Conservation (phyloP, 1,140 invertebrate species). For the Monochamus saltuarius region DNA sequence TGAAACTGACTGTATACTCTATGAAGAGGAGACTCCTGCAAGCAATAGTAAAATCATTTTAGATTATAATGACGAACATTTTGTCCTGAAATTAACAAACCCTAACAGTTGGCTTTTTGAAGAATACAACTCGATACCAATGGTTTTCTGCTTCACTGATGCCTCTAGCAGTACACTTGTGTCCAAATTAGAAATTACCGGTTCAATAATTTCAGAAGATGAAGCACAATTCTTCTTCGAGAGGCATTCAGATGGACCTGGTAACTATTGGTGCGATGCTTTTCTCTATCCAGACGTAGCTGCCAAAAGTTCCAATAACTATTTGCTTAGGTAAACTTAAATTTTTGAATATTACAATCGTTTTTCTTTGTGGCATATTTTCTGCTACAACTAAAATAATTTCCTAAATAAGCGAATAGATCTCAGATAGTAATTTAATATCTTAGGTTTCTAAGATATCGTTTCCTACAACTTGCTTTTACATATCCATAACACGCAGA, state of each 20-base stretch:
- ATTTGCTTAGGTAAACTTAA: slow-evolving; percentile 12
- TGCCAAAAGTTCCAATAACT: slow-evolving; percentile 4
- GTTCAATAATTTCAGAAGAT: not conserved
- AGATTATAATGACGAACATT: not conserved
- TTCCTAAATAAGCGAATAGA: too few species aligned
- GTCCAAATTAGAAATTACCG: slow-evolving; percentile 4
- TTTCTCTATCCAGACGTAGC: slow-evolving; percentile 28
- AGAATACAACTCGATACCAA: slow-evolving; percentile 6
- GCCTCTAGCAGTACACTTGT: slow-evolving; percentile 9
- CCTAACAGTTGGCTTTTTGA: slow-evolving; percentile 13
- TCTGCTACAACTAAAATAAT: too few species aligned
- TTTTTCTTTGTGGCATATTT: too few species aligned
- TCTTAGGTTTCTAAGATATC: too few species aligned
- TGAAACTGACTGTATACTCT: slow-evolving; percentile 11
- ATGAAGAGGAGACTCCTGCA: not conserved
- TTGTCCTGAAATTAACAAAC: slow-evolving; percentile 17
- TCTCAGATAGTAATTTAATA: too few species aligned
- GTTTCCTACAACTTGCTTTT: too few species aligned
- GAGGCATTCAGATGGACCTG: slow-evolving; percentile 10
- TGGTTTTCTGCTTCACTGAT: slow-evolving; percentile 32
- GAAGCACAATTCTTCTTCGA: not conserved
- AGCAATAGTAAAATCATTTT: slow-evolving; percentile 4
- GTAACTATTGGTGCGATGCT: slow-evolving; percentile 33
- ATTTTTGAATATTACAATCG: too few species aligned
- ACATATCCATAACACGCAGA: too few species aligned